Evolutionary conservation across 2,113 vertebrate genomes (phyloP).

Genomic region (Brachypteracias leptosomus): DNA sequence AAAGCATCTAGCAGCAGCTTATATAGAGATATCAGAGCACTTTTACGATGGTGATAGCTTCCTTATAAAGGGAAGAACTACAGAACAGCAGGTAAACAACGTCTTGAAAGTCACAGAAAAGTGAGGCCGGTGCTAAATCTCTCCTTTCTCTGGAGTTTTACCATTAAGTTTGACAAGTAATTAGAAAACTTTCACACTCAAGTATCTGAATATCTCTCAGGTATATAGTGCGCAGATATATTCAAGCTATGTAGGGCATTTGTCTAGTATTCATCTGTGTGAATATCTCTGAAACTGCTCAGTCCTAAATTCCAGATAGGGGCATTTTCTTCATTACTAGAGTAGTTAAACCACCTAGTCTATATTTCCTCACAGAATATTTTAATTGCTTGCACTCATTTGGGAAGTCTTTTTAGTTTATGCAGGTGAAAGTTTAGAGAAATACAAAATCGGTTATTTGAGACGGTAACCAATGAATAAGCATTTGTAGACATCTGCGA

Average conservation of each 20-base stretch:
- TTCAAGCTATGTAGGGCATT: neutral
- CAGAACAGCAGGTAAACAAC: neutral
- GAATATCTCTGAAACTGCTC: neutral
- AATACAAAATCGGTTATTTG: neutral
- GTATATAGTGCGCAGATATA: neutral
- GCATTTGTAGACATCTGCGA: neutral
- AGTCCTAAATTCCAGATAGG: neutral
- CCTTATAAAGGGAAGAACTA: neutral
- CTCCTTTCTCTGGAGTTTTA: neutral
- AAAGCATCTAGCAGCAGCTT: neutral
- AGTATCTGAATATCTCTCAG: neutral
- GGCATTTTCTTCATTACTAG: neutral
- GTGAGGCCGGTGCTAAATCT: neutral
- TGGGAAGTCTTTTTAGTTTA: neutral
- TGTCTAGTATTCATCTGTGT: neutral
- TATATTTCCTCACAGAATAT: neutral
- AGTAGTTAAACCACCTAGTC: neutral
- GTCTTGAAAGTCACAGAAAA: neutral
- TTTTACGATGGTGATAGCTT: neutral
- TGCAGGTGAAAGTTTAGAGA: neutral
- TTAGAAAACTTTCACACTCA: neutral
- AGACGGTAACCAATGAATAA: neutral
- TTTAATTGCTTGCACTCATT: neutral
- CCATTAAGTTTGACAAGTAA: neutral
- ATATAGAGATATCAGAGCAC: neutral